These are phyloP conservation scores for Pseudorasbora parva DNA, from an alignment of 2,113 vertebrate species.

Conservation along the genomic window DNA sequence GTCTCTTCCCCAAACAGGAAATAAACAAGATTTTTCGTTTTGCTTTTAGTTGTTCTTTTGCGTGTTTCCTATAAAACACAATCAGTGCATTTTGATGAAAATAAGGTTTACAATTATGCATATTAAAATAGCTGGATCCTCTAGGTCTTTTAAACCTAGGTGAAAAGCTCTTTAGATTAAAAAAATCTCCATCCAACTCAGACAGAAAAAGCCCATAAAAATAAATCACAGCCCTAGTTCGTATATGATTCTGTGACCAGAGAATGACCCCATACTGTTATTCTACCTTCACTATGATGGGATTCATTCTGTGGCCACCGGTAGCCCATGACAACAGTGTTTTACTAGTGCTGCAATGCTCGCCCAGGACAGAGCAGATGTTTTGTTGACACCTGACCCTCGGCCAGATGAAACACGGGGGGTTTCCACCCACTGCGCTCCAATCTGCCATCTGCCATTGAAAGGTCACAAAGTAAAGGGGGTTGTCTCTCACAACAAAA, in stretches of 20 bases:
- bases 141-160: neutral
- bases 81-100: neutral
- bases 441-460: constrained; percentile 90
- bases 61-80: neutral
- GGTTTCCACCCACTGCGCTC: constrained; percentile 79
- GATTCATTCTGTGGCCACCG: constrained; percentile 55
- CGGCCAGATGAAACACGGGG: constrained; percentile 79
- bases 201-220: constrained; percentile 66
- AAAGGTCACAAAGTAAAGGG: constrained; percentile 67
- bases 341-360: constrained; percentile 76
- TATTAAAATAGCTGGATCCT: neutral
- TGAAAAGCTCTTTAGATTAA: constrained; percentile 7
- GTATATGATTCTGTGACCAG: constrained; percentile 61
- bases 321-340: constrained; percentile 78
- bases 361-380: constrained; percentile 87
- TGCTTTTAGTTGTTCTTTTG: neutral
- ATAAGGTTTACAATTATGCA: neutral
- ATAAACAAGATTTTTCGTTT: no score
- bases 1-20: neutral
- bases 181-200: neutral
- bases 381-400: constrained; percentile 88
- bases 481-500: constrained; percentile 57
- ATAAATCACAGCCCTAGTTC: constrained; percentile 70
- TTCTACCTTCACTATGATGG: constrained; percentile 62
- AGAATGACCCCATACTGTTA: constrained; percentile 70